Evolutionary conservation across 2,888 invertebrate species (phyloP), one percentile per base, ranked within the genome.

Genomic region (Epirrita christyi): DNA sequence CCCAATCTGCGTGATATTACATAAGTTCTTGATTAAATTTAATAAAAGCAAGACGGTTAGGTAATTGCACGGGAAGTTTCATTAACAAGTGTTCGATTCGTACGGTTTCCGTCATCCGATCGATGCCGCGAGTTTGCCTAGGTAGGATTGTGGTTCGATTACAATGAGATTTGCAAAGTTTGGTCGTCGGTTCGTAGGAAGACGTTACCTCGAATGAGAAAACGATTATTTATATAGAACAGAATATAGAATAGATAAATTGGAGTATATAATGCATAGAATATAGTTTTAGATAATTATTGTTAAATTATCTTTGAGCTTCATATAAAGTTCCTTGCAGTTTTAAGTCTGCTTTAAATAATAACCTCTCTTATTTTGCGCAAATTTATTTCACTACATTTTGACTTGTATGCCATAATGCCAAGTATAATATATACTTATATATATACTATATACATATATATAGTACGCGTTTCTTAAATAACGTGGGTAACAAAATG

Each of bases 11-110:
- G 88, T 88, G 86, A 88, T 90, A 91, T 90, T 91, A 83, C 88
- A 86, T 83, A 91, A 92, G 88, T 91, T 91, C 89, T 88, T 91
- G 90, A 91, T 92, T 92, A 92, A 92, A 92, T 91, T 92, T 92
- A 91, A 92, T 91, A 92, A 92, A 92, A 91, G 87, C 86, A 87
- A 90, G 91, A 88, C 81, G 86, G 84, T 84, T 86, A 84, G 83
- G 85, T 91, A 92, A 92, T 90, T 91, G 90, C 86, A 85, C 80
- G 72, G 76, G 76, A 87, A 91, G 82, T 91, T 91, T 84, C 86
- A 86, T 88, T 90, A 90, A 89, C 84, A 90, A 87, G 80, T 83
- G 85, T 90, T 91, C 87, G 88, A 90, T 90, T 90, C 78, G 79
- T 75, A 78, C 78, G 78, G 80, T 81, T 81, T 76, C 76, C 76